A percentile compares a stretch with the other conserved stretches of the same genome.
These are phyloP conservation scores for Eristalis intricaria DNA, from an alignment of 2,888 invertebrate species.

Conservation along the genomic window DNA sequence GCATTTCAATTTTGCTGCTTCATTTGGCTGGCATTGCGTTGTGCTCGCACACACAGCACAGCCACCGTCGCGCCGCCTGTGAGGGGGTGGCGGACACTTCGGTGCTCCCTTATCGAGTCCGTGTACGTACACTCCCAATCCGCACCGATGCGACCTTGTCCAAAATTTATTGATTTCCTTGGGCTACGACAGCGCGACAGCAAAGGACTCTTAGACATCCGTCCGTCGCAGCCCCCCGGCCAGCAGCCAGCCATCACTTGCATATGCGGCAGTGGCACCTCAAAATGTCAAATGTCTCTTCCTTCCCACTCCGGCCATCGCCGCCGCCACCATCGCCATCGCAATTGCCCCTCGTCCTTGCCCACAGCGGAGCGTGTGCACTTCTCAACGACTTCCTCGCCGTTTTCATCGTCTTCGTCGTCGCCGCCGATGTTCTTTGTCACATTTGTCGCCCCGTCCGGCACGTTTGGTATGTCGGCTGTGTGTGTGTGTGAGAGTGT, in stretches of 20 bases:
- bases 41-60: conserved; percentile 7
- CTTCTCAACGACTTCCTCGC: background rate
- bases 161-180: conserved; percentile 71
- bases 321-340: background rate
- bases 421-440: conserved; percentile 3
- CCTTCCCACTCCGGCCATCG: background rate
- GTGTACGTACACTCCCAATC: conserved; percentile 38
- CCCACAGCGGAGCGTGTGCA: background rate
- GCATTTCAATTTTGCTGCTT: conserved; percentile 71
- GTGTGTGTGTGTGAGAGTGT: conserved; percentile 19
- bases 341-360: background rate
- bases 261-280: conserved; percentile 63
- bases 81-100: background rate
- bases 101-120: background rate
- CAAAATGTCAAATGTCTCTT: conserved; percentile 64
- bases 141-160: conserved; percentile 67
- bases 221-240: conserved; percentile 7
- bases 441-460: conserved; percentile 19
- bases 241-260: conserved; percentile 46
- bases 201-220: conserved; percentile 13
- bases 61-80: background rate
- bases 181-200: conserved; percentile 43
- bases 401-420: background rate
- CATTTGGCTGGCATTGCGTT: conserved; percentile 69
- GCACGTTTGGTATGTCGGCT: conserved; percentile 5